Evolutionary conservation across 2,113 vertebrate species (phyloP).

Genomic region (Psammodynastes pulverulentus): DNA sequence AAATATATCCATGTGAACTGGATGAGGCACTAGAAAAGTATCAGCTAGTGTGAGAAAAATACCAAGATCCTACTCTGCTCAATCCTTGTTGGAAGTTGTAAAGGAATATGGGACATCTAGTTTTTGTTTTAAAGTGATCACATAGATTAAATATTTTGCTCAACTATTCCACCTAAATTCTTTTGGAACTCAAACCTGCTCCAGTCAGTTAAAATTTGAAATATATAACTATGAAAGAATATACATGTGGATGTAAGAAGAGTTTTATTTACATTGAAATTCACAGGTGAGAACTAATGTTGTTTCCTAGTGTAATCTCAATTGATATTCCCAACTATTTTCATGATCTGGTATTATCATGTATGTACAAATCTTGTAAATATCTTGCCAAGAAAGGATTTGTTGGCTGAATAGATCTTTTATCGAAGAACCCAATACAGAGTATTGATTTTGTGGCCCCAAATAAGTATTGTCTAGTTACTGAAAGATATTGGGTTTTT

Average conservation of each 20-base stretch:
- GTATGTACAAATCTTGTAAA: neutral
- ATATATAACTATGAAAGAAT: no score
- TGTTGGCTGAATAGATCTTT: neutral
- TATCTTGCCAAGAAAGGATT: neutral
- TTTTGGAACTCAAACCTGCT: no score
- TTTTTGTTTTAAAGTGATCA: no score
- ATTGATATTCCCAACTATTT: neutral
- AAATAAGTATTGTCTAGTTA: neutral
- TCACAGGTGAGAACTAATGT: neutral
- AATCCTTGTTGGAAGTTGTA: no score
- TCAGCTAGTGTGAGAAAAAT: no score
- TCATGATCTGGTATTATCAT: neutral
- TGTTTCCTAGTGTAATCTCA: neutral
- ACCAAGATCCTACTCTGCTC: no score
- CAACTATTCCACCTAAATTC: no score
- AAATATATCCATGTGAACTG: no score
- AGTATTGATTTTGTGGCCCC: neutral
- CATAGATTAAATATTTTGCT: no score
- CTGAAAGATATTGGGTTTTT: neutral
- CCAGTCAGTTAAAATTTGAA: no score
- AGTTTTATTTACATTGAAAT: neutral
- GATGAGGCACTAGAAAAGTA: no score
- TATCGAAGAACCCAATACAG: neutral
- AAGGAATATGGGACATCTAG: no score
- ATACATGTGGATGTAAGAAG: neutral